Evolutionary conservation across 2,888 invertebrate species (phyloP).

Genomic region (Melanostoma scalare): DNA sequence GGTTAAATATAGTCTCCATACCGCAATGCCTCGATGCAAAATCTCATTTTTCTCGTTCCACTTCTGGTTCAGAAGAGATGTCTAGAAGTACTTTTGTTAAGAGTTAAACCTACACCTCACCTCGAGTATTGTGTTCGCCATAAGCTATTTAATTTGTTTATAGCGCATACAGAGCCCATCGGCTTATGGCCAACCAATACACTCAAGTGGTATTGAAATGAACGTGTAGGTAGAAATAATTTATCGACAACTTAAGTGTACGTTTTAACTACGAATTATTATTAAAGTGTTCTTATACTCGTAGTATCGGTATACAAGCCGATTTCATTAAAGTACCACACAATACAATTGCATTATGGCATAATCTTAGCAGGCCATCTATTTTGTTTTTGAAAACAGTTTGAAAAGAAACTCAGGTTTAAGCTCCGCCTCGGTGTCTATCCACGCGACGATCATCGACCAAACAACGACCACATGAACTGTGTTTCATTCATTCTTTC

Average conservation of each 20-base stretch:
- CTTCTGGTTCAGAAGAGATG: slow-evolving; percentile 43
- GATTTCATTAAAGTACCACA: not conserved
- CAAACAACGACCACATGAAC: slow-evolving; percentile 44
- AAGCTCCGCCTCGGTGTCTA: slow-evolving; percentile 28
- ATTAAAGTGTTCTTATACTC: too few species aligned
- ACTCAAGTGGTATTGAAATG: too few species aligned
- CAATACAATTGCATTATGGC: slow-evolving; percentile 14
- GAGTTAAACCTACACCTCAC: slow-evolving; percentile 49
- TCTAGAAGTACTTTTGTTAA: slow-evolving; percentile 3
- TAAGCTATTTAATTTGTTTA: slow-evolving; percentile 55
- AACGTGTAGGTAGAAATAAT: too few species aligned
- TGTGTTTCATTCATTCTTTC: slow-evolving; percentile 36
- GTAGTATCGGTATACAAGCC: too few species aligned
- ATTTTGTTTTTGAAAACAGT: slow-evolving; percentile 36
- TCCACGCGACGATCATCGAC: slow-evolving; percentile 24
- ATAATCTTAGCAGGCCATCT: slow-evolving; percentile 70
- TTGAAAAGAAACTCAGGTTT: slow-evolving; percentile 36
- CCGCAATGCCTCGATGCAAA: not conserved
- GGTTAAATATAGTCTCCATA: not conserved
- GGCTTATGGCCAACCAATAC: too few species aligned
- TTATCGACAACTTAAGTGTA: too few species aligned
- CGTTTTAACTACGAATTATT: too few species aligned
- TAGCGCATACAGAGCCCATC: not conserved
- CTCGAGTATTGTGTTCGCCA: slow-evolving; percentile 53
- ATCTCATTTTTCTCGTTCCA: slow-evolving; percentile 34